phyloP scores from a whole-genome alignment of 1,140 invertebrate species.

The Drosophila yakuba region DNA sequence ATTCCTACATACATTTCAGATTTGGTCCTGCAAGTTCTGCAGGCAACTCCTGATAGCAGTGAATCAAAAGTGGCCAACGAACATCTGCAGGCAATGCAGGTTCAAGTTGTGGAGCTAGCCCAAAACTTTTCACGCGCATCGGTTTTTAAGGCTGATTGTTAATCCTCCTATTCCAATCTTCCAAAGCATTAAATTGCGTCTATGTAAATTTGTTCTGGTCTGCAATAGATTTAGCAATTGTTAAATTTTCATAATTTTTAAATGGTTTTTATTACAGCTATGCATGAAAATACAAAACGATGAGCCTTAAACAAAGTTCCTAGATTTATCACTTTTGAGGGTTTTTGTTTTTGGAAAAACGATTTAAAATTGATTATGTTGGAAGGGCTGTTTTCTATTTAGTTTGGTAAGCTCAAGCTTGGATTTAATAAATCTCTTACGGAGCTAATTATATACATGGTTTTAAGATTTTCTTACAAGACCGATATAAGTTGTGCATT shows the following conservation, averaged over 20 bases:
- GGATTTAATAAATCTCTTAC: background rate
- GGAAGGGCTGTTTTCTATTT: constrained; percentile 6
- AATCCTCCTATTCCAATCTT: background rate
- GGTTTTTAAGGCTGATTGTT: constrained; percentile 71
- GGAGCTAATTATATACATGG: constrained; percentile 9
- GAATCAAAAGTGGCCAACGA: constrained; percentile 84
- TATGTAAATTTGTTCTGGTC: constrained; percentile 53
- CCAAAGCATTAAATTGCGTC: constrained; percentile 2
- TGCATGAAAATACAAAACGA: constrained; percentile 58
- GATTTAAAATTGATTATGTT: constrained; percentile 23
- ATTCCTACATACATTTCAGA: constrained; percentile 79
- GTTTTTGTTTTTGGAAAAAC: constrained; percentile 36
- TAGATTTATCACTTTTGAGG: constrained; percentile 55
- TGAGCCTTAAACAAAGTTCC: constrained; percentile 30
- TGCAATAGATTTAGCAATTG: constrained; percentile 38
- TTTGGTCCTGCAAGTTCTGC: constrained; percentile 88
- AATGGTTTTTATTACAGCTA: constrained; percentile 64
- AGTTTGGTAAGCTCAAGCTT: constrained; percentile 24
- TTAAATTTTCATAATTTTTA: constrained; percentile 74
- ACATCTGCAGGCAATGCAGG: constrained; percentile 77
- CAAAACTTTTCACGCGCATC: constrained; percentile 85
- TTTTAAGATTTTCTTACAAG: constrained; percentile 16
- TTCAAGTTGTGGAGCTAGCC: constrained; percentile 86
- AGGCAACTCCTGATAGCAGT: constrained; percentile 76
- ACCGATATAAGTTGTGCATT: constrained; percentile 30